Conservation (phyloP, 2,113 vertebrate genomes). For the Oophaga pumilio region DNA sequence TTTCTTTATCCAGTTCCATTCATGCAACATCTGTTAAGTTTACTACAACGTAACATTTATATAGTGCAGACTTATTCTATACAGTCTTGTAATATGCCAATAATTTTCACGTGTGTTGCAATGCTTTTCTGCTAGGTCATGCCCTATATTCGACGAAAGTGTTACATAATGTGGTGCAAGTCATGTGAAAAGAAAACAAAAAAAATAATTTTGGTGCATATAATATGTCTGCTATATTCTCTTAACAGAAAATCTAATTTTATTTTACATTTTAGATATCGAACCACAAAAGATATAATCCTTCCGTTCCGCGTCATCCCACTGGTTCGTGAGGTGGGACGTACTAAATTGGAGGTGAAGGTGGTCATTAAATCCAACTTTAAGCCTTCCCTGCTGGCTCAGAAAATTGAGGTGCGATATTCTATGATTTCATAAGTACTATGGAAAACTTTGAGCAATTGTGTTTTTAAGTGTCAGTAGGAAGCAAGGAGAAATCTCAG, state of each 20-base stretch:
- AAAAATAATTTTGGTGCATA: too few relatives aligned
- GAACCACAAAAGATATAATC: slow-evolving; percentile 99
- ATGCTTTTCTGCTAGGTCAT: too few relatives aligned
- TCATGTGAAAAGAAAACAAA: too few relatives aligned
- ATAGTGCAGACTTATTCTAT: too few relatives aligned
- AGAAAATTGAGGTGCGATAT: slow-evolving; percentile 93
- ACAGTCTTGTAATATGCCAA: too few relatives aligned
- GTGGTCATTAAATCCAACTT: slow-evolving; percentile 99
- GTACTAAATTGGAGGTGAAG: slow-evolving; percentile 97
- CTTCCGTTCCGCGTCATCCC: slow-evolving; percentile 97
- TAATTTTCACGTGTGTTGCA: too few relatives aligned
- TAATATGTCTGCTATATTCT: too few relatives aligned
- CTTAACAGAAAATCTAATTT: not conserved
- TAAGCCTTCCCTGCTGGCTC: slow-evolving; percentile 95
- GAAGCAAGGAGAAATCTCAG: not conserved
- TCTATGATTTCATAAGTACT: not conserved
- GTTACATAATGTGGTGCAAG: too few relatives aligned
- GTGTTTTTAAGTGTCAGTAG: not conserved
- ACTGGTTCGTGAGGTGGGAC: slow-evolving; percentile 93
- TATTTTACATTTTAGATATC: slow-evolving; percentile 79
- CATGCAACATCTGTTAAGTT: not conserved
- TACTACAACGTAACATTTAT: too few relatives aligned
- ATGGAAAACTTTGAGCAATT: not conserved
- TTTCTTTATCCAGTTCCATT: not conserved
- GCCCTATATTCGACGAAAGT: too few relatives aligned